phyloP scores from a whole-genome alignment of 92 coral and sea anemone species.

The Porites rus region DNA sequence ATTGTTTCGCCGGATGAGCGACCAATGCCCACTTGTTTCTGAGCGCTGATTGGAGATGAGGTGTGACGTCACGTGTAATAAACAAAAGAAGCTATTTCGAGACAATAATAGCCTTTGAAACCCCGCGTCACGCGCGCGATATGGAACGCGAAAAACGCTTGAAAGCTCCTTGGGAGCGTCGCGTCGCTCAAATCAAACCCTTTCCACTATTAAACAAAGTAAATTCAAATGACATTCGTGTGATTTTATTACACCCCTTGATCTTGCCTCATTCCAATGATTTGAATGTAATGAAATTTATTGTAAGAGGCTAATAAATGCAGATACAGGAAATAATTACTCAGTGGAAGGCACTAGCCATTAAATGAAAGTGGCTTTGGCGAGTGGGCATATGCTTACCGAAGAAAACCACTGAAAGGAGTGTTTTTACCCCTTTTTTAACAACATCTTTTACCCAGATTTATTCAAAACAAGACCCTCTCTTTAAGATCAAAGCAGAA shows the following conservation, averaged over 20 bases:
- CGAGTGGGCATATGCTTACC: neutral
- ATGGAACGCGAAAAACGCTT: constrained; percentile 57
- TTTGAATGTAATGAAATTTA: neutral
- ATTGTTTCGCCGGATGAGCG: constrained; percentile 88
- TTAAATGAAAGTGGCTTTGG: neutral
- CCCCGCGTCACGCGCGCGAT: constrained; percentile 82
- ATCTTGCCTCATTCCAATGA: neutral
- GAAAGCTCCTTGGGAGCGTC: constrained; percentile 67
- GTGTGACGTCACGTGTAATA: constrained; percentile 72
- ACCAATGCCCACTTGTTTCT: constrained; percentile 90
- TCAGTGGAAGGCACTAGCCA: neutral
- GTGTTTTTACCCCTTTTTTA: neutral
- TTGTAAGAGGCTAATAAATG: neutral
- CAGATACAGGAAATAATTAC: neutral
- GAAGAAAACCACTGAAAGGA: neutral
- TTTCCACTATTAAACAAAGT: constrained; percentile 6
- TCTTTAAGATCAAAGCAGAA: neutral
- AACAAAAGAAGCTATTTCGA: constrained; percentile 71
- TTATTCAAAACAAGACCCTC: neutral
- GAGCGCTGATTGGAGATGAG: constrained; percentile 87
- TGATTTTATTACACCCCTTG: neutral
- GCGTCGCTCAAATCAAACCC: constrained; percentile 57
- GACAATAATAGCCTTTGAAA: constrained; percentile 35
- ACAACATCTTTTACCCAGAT: neutral
- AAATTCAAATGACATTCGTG: constrained; percentile 1